Evolutionary conservation across 2,888 invertebrate genomes (phyloP).

Genomic region (Nematopogon swammerdamellus): DNA sequence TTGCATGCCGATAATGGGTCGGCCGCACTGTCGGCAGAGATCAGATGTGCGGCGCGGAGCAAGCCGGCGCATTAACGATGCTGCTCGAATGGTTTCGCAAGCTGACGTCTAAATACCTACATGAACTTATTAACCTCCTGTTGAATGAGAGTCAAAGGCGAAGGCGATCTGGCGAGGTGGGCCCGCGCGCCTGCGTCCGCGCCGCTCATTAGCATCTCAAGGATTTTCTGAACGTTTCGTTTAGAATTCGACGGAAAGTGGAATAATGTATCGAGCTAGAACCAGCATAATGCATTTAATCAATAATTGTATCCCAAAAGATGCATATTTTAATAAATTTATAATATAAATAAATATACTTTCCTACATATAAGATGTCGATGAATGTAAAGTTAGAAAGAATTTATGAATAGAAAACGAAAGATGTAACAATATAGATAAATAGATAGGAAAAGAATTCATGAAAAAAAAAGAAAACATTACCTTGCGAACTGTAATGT

Average conservation of each 20-base stretch:
- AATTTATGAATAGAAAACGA: slow-evolving; percentile 25
- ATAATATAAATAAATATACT: too few relatives aligned
- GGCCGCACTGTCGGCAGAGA: too few relatives aligned
- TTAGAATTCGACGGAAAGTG: neutral
- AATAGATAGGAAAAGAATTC: neutral
- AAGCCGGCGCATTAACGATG: neutral
- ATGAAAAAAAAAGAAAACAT: slow-evolving; percentile 32
- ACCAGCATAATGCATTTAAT: too few relatives aligned
- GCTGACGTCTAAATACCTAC: slow-evolving; percentile 47
- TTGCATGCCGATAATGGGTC: too few relatives aligned
- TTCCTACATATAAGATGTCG: too few relatives aligned
- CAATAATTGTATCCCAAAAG: too few relatives aligned
- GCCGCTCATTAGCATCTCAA: slow-evolving; percentile 34
- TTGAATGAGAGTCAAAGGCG: slow-evolving; percentile 43
- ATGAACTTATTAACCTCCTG: slow-evolving; percentile 57
- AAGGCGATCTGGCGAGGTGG: slow-evolving; percentile 53
- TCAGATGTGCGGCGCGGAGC: too few relatives aligned
- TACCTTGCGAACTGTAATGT: slow-evolving; percentile 55
- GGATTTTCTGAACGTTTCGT: neutral
- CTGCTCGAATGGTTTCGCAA: slow-evolving; percentile 44
- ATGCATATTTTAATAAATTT: too few relatives aligned
- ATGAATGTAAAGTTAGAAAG: too few relatives aligned
- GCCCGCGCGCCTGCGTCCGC: slow-evolving; percentile 42
- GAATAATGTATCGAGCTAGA: slow-evolving; percentile 11
- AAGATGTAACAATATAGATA: neutral